A percentile compares a stretch with the other conserved stretches of the same genome.
Conservation (phyloP, 1,140 invertebrate species). For the Geopemphigus sp. region DNA sequence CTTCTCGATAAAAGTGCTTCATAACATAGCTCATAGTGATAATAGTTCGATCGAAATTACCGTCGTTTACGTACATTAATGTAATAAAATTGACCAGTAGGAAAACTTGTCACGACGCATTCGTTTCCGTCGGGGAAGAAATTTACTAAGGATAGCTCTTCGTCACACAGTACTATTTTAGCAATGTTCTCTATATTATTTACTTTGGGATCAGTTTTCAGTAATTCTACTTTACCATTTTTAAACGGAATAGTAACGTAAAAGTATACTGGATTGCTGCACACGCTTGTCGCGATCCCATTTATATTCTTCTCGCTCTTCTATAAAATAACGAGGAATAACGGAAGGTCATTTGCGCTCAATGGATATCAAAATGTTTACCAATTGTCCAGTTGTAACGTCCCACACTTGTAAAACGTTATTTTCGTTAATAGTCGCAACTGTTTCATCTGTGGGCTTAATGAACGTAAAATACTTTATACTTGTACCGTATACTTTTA, state of each 20-base stretch:
- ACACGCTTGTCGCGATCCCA: not conserved
- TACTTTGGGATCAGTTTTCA: not conserved
- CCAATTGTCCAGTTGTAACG: constrained; percentile 5
- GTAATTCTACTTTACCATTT: constrained; percentile 35
- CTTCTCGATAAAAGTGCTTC: not conserved
- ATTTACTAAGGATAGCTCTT: constrained; percentile 18
- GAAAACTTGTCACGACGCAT: constrained; percentile 10
- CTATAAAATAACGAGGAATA: not conserved
- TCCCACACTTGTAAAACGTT: constrained; percentile 25
- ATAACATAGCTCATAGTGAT: not conserved
- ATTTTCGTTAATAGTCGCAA: constrained; percentile 10
- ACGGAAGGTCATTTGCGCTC: not conserved
- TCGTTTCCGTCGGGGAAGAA: constrained; percentile 17
- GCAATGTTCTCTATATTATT: constrained; percentile 1
- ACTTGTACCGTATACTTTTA: constrained; percentile 20
- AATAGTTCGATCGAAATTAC: not conserved
- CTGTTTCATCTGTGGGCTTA: not conserved
- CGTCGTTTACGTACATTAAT: constrained; percentile 1
- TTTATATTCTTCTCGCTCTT: constrained; percentile 9
- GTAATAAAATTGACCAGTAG: constrained; percentile 24
- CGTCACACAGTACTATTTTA: constrained; percentile 31
- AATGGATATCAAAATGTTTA: constrained; percentile 23
- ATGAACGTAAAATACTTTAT: constrained; percentile 29
- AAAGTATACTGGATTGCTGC: constrained; percentile 15
- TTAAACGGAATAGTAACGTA: constrained; percentile 28